Base-by-base conservation (phyloP, 1,140 invertebrate genomes). In the Paraescarpia echinospica region DNA sequence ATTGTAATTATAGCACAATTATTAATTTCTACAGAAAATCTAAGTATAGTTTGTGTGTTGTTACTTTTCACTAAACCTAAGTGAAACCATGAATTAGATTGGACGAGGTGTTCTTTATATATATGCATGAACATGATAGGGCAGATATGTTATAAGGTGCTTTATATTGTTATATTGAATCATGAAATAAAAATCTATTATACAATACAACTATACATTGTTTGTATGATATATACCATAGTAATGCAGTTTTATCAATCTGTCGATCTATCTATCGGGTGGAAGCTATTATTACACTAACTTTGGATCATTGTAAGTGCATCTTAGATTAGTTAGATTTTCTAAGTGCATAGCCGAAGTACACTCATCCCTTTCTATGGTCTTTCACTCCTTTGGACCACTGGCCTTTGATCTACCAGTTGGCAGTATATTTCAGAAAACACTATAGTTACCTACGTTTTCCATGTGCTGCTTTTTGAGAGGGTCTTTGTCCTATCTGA, bases 81-180 rank as follows among this genome's bases (percentile, higher is more conserved):
- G 12, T 77, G 59, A 77, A 77, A 27, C 59, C 59, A 77, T 27
- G 59, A 27, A 77, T 77, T 77, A 77, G 59, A 77, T 77, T 31
- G 27, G 59, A 77, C 59, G 59, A 77, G 59, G 59, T 77, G 59
- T 77, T 77, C 59, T 77, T 77, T 77, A 77, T 77, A 77, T n/a
- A n/a, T 77, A 77, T 77, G 59, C 59, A 77, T 77, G 59, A 77
- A 77, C 59, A 77, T 77, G 59, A 77, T 77, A 77, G 59, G 59
- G 59, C 59, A 77, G 22, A 77, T 77, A 12, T 77, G 59, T 77
- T 77, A 77, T 77, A 77, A 77, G 59, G 59, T 77, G 59, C 59
- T 77, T 77, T 77, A 77, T 77, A 77, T 77, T 77, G 59, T 77
- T 77, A 77, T 77, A 77, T 77, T 77, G 59, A 77, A 77, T 77